Conservation (phyloP, 1,140 invertebrate species). For the Pachypsylla venusta region DNA sequence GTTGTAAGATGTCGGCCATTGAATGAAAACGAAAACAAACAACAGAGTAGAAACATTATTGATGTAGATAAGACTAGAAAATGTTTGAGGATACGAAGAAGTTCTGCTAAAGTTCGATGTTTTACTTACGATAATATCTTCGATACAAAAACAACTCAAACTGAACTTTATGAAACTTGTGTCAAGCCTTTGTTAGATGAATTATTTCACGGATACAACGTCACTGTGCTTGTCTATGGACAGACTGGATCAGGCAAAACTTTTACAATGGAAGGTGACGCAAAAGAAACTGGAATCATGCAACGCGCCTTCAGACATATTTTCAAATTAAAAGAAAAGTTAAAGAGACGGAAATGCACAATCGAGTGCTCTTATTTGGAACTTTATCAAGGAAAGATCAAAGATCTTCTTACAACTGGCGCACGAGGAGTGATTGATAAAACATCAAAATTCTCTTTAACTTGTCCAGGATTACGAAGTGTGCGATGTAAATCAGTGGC, state of each 20-base stretch:
- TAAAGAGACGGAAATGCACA: constrained; percentile 72
- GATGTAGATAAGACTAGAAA: background rate
- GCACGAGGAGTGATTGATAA: constrained; percentile 47
- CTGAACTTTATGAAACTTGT: background rate
- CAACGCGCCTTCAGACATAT: constrained; percentile 90
- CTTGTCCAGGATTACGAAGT: background rate
- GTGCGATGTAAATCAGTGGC: background rate
- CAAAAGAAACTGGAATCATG: constrained; percentile 54
- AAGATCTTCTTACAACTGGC: constrained; percentile 78
- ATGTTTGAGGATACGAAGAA: background rate
- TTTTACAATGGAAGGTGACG: constrained; percentile 44
- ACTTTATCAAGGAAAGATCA: constrained; percentile 81
- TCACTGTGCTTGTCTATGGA: constrained; percentile 55
- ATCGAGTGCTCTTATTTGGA: constrained; percentile 83
- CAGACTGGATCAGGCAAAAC: constrained; percentile 57
- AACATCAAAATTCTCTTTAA: background rate
- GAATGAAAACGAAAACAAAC: background rate
- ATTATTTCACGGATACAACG: constrained; percentile 32
- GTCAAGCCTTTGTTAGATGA: background rate
- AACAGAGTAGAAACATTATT: background rate
- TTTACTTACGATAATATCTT: background rate
- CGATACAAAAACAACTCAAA: background rate
- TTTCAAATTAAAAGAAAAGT: constrained; percentile 74
- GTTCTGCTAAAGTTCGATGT: background rate
- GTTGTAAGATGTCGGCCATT: background rate